Evolutionary conservation across 2,888 invertebrate species (phyloP).

Genomic region (Microctonus aethiopoides): DNA sequence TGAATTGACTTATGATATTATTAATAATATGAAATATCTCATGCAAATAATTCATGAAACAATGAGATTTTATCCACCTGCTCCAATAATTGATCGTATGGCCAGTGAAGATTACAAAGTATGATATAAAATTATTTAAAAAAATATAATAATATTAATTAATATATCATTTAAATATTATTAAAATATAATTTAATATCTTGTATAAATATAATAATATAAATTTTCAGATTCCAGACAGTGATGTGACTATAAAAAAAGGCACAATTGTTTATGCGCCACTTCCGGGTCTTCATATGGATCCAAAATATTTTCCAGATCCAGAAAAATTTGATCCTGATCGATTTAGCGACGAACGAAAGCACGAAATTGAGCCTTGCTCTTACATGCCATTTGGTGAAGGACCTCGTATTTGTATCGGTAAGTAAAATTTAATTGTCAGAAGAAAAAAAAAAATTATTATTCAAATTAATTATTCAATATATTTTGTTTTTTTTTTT

Average conservation of each 20-base stretch:
- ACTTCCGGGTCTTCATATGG: conserved; percentile 50
- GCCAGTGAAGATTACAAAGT: conserved; percentile 52
- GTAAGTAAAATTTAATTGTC: not conserved
- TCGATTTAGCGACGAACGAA: conserved; percentile 54
- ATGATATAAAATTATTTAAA: not conserved
- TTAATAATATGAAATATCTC: conserved; percentile 54
- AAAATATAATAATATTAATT: not conserved
- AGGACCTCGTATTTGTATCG: conserved; percentile 26
- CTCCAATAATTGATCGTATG: conserved; percentile 54
- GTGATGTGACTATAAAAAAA: conserved; percentile 50
- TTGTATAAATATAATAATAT: not conserved
- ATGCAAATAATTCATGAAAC: conserved; percentile 54
- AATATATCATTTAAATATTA: not conserved
- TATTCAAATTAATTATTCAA: too few relatives aligned
- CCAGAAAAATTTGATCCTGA: conserved; percentile 55
- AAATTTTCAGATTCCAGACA: conserved; percentile 50
- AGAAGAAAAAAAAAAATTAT: too few relatives aligned
- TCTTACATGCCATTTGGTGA: conserved; percentile 59
- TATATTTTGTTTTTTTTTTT: too few relatives aligned
- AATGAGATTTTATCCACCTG: conserved; percentile 54
- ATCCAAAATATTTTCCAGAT: conserved; percentile 47
- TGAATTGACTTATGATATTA: conserved; percentile 50
- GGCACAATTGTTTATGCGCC: conserved; percentile 50
- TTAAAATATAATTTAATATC: not conserved
- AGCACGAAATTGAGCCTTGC: conserved; percentile 45